Evolutionary conservation across 1,140 invertebrate species (phyloP).

Genomic region (Chymomyza costata): DNA sequence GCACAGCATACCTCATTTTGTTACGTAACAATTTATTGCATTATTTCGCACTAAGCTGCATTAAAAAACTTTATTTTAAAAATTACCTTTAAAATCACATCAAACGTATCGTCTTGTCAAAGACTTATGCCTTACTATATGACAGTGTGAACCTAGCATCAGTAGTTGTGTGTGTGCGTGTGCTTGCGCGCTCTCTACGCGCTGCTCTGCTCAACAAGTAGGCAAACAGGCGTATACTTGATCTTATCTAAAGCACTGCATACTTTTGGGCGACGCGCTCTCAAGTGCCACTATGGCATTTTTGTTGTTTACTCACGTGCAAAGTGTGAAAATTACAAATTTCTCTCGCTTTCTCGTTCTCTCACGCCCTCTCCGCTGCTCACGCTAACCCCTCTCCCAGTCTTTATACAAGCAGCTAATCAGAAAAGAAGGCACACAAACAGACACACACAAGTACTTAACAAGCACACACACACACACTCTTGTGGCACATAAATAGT

Average conservation of each 20-base stretch:
- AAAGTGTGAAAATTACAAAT: slow-evolving; percentile 37
- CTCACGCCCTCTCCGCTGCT: not conserved
- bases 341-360: not conserved
- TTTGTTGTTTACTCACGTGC: slow-evolving; percentile 17
- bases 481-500: too few species aligned
- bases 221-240: slow-evolving; percentile 30
- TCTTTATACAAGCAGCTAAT: slow-evolving; percentile 23
- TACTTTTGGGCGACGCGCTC: slow-evolving; percentile 14
- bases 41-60: too few species aligned
- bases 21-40: too few species aligned
- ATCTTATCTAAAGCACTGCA: slow-evolving; percentile 39
- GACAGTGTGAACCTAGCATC: too few species aligned
- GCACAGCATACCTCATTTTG: too few species aligned
- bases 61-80: too few species aligned
- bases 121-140: too few species aligned
- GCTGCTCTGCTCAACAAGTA: slow-evolving; percentile 46
- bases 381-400: not conserved
- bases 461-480: too few species aligned
- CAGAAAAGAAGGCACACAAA: too few species aligned
- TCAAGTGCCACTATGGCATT: not conserved
- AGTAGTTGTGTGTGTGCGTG: slow-evolving; percentile 16
- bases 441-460: too few species aligned
- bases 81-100: too few species aligned
- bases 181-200: slow-evolving; percentile 7
- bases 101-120: too few species aligned